Base-by-base conservation (phyloP, 2,113 vertebrate genomes). In the Austrofundulus limnaeus region DNA sequence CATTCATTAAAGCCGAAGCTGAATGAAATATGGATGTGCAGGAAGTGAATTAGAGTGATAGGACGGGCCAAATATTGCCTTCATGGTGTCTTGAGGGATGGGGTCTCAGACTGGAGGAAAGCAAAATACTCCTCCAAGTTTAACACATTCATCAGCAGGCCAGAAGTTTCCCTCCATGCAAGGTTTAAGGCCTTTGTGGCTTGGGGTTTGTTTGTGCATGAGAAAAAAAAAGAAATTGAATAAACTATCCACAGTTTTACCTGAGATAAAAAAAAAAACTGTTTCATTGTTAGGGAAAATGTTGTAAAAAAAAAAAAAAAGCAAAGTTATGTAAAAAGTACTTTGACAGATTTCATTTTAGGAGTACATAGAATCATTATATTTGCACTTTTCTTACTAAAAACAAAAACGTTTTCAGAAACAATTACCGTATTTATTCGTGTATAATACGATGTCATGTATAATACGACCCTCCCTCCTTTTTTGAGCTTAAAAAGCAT, bases 11-110 rank as follows among this genome's bases (percentile, higher is more conserved):
- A 87, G 85, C 77, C 42, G 84, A 90, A 86, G 81, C 82, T 80
- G 66, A 87, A 93, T 93, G 89, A 92, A 93, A 91, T 90, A 92
- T 92, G 88, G 85, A 92, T 92, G 89, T 81, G 85, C 64, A 88
- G 88, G 84, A 88, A 89, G 82, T 90, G 89, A 91, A 91, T 91
- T 92, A 90, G 84, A 90, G 88, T 89, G 91, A 90, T 90, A 88
- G 88, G 91, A 90, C 62, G 76, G 81, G 80, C 80, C 80, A 83
- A 89, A 90, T 90, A 87, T 88, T 88, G 89, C 85, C 83, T 90
- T 85, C 37, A 85, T 89, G 83, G 87, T 85, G 76, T 87, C 89
- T 90, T 82, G 57, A 80, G 89, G 89, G 81, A 84, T 83, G 81
- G 66, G 84, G 73, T 80, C 71, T 85, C 70, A 82, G 83, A 77